These are phyloP conservation scores for Diloba caeruleocephala DNA, from an alignment of 2,888 invertebrate species.

Conservation along the genomic window DNA sequence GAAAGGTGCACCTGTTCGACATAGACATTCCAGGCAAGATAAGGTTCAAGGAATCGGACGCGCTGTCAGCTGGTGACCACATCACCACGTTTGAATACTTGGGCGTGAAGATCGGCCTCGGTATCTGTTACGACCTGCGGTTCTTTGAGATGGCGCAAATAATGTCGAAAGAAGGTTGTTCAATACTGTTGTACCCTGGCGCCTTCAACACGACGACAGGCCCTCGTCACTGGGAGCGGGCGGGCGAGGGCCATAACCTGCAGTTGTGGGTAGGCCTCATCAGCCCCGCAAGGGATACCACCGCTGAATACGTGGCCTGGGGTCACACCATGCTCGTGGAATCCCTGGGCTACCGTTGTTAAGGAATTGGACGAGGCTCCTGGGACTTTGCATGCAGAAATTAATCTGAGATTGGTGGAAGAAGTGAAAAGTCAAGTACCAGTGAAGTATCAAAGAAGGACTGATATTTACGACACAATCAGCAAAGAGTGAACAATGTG, in stretches of 20 bases:
- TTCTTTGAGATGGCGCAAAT: constrained; percentile 96
- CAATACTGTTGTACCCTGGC: constrained; percentile 96
- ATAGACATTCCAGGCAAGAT: constrained; percentile 98
- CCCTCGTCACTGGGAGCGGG: constrained; percentile 96
- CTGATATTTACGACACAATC: constrained; percentile 92
- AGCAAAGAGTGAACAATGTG: no score
- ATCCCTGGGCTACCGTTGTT: constrained; percentile 95
- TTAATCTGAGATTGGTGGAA: constrained; percentile 92
- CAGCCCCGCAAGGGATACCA: constrained; percentile 93
- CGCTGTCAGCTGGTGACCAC: constrained; percentile 92
- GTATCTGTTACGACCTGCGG: constrained; percentile 98
- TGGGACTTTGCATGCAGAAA: constrained; percentile 92
- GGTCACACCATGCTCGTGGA: constrained; percentile 95
- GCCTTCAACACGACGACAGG: constrained; percentile 99
- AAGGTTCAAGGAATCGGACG: constrained; percentile 97
- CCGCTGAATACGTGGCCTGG: constrained; percentile 95
- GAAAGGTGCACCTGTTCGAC: constrained; percentile 98
- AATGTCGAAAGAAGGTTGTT: constrained; percentile 91
- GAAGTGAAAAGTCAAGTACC: constrained; percentile 96
- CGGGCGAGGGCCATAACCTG: constrained; percentile 95
- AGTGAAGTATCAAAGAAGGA: constrained; percentile 91
- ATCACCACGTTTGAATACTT: constrained; percentile 93
- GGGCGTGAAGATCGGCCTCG: constrained; percentile 94
- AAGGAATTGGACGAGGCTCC: constrained; percentile 92
- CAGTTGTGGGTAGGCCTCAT: constrained; percentile 96